Conservation (phyloP, 30 jellyfish, hydroid and myxozoan genomes). For the Aurelia aurita complex sp. Pacific region DNA sequence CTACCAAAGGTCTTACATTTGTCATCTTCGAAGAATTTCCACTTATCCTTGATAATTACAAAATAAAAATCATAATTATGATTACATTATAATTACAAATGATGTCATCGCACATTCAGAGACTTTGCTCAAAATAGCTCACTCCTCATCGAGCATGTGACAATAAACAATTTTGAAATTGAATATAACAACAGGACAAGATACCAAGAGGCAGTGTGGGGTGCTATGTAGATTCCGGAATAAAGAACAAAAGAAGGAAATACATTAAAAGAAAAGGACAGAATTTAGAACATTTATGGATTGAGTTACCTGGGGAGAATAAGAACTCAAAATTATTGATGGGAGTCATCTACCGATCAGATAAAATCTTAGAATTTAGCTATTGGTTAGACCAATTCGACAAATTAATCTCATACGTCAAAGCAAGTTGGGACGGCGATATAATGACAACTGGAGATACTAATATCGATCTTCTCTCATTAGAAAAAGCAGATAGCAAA, state of each 20-base stretch:
- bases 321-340: too few relatives aligned
- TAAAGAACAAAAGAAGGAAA: slow-evolving; percentile 24
- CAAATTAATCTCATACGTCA: slow-evolving; percentile 31
- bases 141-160: background rate
- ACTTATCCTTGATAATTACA: background rate
- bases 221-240: slow-evolving; percentile 2
- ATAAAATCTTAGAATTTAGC: slow-evolving; percentile 5
- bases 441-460: too few relatives aligned
- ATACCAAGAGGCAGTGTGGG: slow-evolving; percentile 64
- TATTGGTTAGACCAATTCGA: slow-evolving; percentile 35
- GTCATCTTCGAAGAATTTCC: slow-evolving; percentile 1
- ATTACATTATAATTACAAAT: too few relatives aligned
- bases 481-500: too few relatives aligned
- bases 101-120: background rate
- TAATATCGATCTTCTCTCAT: too few relatives aligned
- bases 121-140: background rate
- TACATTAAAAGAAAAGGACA: slow-evolving; percentile 8
- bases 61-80: background rate
- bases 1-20: slow-evolving; percentile 18
- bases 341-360: slow-evolving; percentile 19
- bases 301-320: background rate
- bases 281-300: background rate
- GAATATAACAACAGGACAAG: slow-evolving; percentile 38
- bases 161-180: background rate
- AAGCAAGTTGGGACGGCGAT: slow-evolving; percentile 32